A percentile compares a stretch with the other conserved stretches of the same genome.
phyloP scores from a whole-genome alignment of 2,113 vertebrate genomes.

The Gambusia affinis region DNA sequence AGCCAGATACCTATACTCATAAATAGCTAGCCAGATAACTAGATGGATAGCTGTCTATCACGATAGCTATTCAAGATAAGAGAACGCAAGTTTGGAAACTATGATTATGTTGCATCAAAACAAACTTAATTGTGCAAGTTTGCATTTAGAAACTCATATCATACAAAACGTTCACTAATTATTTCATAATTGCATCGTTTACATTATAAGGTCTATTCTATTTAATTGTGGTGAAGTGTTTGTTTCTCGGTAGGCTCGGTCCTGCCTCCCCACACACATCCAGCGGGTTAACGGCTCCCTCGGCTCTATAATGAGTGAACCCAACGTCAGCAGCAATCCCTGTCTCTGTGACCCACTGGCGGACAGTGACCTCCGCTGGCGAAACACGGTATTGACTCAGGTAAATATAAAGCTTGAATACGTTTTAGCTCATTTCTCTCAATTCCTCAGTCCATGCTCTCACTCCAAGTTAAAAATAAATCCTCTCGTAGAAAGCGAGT shows the following conservation, averaged over 20 bases:
- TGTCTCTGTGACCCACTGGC: slow-evolving; percentile 40
- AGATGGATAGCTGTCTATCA: too few species aligned
- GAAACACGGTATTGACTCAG: slow-evolving; percentile 71
- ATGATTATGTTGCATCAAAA: too few species aligned
- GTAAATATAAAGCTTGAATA: slow-evolving; percentile 24
- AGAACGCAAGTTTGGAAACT: too few species aligned
- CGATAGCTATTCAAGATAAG: too few species aligned
- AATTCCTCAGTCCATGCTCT: not conserved
- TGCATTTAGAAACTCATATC: not conserved
- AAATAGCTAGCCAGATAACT: too few species aligned
- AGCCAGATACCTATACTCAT: too few species aligned
- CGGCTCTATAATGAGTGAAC: slow-evolving; percentile 73
- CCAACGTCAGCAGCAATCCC: slow-evolving; percentile 48
- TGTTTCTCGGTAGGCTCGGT: slow-evolving; percentile 41
- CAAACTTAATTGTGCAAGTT: too few species aligned
- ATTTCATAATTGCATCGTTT: not conserved
- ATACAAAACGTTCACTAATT: not conserved
- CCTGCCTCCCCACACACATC: slow-evolving; percentile 65
- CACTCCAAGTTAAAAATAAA: not conserved
- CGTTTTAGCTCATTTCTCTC: not conserved
- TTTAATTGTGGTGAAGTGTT: not conserved
- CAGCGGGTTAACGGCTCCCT: slow-evolving; percentile 75
- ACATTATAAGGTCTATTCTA: not conserved
- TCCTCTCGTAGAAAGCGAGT: slow-evolving; percentile 66
- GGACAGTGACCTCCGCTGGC: slow-evolving; percentile 77